Percentiles rank a stretch among this genome's conserved stretches.
These are phyloP conservation scores for Siphlonurus alternatus DNA, from an alignment of 2,888 invertebrate genomes.

Conservation along the genomic window DNA sequence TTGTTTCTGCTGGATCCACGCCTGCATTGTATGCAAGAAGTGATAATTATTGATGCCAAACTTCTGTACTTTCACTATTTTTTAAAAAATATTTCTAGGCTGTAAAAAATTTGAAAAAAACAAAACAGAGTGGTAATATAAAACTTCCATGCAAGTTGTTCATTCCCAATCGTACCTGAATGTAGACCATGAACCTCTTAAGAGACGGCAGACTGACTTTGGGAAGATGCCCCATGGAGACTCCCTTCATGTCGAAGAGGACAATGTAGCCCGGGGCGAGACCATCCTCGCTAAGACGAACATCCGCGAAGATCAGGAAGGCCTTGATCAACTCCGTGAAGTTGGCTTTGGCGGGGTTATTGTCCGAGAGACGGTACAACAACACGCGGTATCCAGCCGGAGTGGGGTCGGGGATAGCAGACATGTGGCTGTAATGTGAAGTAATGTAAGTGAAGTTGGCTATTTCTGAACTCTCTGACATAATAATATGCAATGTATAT, in stretches of 20 bases:
- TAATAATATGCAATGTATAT: background rate
- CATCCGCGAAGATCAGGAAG: constrained; percentile 54
- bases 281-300: constrained; percentile 44
- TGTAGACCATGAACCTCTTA: constrained; percentile 45
- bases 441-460: background rate
- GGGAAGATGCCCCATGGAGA: constrained; percentile 44
- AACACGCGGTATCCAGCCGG: constrained; percentile 43
- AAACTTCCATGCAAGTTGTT: too few species aligned
- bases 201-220: constrained; percentile 43
- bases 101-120: too few species aligned
- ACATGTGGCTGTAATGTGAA: constrained; percentile 36
- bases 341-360: constrained; percentile 43
- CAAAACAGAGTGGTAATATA: too few species aligned
- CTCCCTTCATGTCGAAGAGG: constrained; percentile 49
- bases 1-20: too few species aligned
- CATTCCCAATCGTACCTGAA: constrained; percentile 34
- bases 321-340: constrained; percentile 45
- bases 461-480: too few species aligned
- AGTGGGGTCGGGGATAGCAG: constrained; percentile 41
- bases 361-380: constrained; percentile 38
- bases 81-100: too few species aligned
- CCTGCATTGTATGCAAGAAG: too few species aligned
- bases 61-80: too few species aligned
- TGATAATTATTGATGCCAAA: too few species aligned
- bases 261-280: constrained; percentile 45